Percentiles rank a stretch among this genome's conserved stretches.
phyloP scores from a whole-genome alignment of 2,113 vertebrate species.

The Otocyon megalotis region DNA sequence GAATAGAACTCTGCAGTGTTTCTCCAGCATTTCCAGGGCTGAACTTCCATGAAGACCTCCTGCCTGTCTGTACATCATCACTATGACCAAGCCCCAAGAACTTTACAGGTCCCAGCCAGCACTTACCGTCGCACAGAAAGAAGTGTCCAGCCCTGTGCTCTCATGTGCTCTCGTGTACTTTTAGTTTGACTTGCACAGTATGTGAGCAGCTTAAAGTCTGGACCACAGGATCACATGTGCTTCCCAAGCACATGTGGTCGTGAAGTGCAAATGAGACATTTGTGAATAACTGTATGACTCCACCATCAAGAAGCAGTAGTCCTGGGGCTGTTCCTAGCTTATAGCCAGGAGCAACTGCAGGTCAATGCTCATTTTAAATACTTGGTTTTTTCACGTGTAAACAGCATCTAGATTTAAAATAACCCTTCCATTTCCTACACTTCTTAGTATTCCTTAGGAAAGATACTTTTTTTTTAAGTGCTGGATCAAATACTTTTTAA shows the following conservation, averaged over 20 bases:
- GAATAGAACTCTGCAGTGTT: background rate
- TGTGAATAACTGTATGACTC: background rate
- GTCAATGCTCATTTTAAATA: background rate
- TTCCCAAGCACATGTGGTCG: background rate
- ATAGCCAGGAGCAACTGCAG: background rate
- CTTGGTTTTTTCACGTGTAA: constrained; percentile 3
- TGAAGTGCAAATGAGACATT: background rate
- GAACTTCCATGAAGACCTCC: background rate
- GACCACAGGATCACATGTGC: background rate
- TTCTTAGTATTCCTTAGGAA: constrained; percentile 36
- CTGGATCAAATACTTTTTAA: constrained; percentile 17
- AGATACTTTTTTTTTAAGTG: constrained; percentile 34
- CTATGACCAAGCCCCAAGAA: background rate
- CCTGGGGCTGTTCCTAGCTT: background rate
- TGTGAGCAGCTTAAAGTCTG: constrained; percentile 44
- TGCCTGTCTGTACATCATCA: background rate
- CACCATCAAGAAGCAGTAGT: background rate
- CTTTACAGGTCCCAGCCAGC: background rate
- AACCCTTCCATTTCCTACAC: background rate
- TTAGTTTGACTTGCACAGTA: background rate
- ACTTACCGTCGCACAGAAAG: background rate
- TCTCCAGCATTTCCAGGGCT: background rate
- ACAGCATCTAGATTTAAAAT: constrained; percentile 22
- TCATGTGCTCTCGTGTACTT: background rate
- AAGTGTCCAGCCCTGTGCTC: background rate